A percentile compares a stretch with the other conserved stretches of the same genome.
phyloP scores from a whole-genome alignment of 2,113 vertebrate genomes.

The Clarias macrocephalus region DNA sequence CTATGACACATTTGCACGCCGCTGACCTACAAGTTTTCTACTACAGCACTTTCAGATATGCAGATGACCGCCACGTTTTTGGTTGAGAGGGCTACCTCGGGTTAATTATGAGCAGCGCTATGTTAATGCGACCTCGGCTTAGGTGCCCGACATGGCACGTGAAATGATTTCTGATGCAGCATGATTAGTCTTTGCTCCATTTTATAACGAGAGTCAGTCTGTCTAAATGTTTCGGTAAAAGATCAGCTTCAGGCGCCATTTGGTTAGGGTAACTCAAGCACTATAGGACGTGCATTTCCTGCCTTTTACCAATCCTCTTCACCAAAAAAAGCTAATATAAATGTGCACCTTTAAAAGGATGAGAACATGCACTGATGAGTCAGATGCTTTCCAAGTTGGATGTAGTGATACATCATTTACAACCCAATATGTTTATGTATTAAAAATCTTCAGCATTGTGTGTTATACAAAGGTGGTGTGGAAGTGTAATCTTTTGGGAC shows the following conservation, averaged over 20 bases:
- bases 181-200: background rate
- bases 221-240: background rate
- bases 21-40: slow-evolving; percentile 31
- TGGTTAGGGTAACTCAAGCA: background rate
- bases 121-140: background rate
- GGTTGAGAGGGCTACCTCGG: background rate
- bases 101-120: background rate
- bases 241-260: background rate
- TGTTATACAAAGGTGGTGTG: background rate
- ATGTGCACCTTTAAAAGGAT: background rate
- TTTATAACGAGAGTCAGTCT: background rate
- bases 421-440: background rate
- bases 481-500: background rate
- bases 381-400: background rate
- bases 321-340: background rate
- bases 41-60: background rate
- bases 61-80: background rate
- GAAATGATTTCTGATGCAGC: background rate
- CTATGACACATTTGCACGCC: slow-evolving; percentile 39
- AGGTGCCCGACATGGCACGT: background rate
- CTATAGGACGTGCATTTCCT: background rate
- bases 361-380: background rate
- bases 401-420: background rate
- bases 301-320: background rate
- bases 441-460: background rate